Percentiles rank a stretch among this genome's conserved stretches.
Evolutionary conservation across 1,140 invertebrate genomes (phyloP).

Genomic region (Octopus sinensis): DNA sequence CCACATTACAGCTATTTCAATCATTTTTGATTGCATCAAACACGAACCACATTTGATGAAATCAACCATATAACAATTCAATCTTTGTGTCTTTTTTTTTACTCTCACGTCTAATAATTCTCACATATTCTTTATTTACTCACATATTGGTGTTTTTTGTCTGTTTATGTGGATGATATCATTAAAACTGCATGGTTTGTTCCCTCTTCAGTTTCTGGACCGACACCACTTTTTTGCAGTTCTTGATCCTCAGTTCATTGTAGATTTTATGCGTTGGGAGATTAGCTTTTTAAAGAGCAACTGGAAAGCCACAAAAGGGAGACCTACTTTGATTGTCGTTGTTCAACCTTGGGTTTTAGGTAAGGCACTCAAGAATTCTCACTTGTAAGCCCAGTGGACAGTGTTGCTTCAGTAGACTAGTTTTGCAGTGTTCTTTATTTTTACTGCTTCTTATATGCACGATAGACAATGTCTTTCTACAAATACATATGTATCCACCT

Average conservation of each 20-base stretch:
- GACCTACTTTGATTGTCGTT: slow-evolving; percentile 48
- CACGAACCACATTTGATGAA: too few relatives aligned
- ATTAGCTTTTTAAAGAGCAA: slow-evolving; percentile 49
- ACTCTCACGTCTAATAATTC: too few relatives aligned
- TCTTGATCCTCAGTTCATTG: slow-evolving; percentile 50
- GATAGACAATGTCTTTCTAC: too few relatives aligned
- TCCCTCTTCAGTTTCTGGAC: slow-evolving; percentile 66
- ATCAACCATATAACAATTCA: too few relatives aligned
- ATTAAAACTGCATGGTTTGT: slow-evolving; percentile 13
- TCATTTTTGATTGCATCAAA: too few relatives aligned
- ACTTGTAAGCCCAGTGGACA: background rate
- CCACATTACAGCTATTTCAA: too few relatives aligned
- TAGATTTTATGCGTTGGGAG: slow-evolving; percentile 52
- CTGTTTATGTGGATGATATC: background rate
- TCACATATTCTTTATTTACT: too few relatives aligned
- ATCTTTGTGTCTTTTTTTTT: too few relatives aligned
- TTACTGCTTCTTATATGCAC: too few relatives aligned
- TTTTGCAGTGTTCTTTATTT: background rate
- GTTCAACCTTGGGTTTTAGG: slow-evolving; percentile 38
- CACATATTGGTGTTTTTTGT: background rate
- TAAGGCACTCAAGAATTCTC: slow-evolving; percentile 25
- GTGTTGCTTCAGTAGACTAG: background rate
- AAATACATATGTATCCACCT: too few relatives aligned
- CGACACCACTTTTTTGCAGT: slow-evolving; percentile 51
- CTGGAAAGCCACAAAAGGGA: slow-evolving; percentile 60